phyloP scores from a whole-genome alignment of 2,888 invertebrate species.

The Chloroclysta siterata region DNA sequence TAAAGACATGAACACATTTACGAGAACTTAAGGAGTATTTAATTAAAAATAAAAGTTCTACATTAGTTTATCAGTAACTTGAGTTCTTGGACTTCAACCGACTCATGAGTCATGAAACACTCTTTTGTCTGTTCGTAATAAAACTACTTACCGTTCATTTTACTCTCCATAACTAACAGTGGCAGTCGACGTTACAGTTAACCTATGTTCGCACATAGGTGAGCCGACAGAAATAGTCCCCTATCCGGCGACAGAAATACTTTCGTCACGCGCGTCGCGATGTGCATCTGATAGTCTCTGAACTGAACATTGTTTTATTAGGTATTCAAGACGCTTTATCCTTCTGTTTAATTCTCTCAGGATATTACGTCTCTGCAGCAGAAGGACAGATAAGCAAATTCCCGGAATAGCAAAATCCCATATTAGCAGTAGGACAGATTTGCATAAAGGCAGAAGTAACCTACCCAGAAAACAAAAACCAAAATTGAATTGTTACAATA shows the following conservation, averaged over 20 bases:
- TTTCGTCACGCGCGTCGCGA: constrained; percentile 35
- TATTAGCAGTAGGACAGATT: no score
- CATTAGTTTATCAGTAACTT: not conserved
- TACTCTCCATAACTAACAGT: not conserved
- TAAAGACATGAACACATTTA: no score
- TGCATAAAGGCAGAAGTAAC: no score
- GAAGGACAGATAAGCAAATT: no score
- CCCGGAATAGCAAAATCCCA: no score
- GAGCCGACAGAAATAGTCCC: constrained; percentile 54
- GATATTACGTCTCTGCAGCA: no score
- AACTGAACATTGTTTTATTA: constrained; percentile 9
- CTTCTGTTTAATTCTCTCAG: not conserved
- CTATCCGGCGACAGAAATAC: constrained; percentile 56
- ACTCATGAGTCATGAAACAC: not conserved
- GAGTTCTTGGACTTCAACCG: not conserved
- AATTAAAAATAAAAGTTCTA: no score
- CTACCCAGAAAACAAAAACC: no score
- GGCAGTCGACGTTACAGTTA: constrained; percentile 10
- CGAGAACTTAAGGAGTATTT: no score
- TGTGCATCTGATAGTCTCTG: constrained; percentile 33
- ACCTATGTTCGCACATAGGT: constrained; percentile 43
- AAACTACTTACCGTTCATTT: not conserved
- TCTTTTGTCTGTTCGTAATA: not conserved
- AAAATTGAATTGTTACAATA: no score
- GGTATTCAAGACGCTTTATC: constrained; percentile 2